phyloP scores from a whole-genome alignment of 2,888 invertebrate species.

The Sarcophaga subvicina region DNA sequence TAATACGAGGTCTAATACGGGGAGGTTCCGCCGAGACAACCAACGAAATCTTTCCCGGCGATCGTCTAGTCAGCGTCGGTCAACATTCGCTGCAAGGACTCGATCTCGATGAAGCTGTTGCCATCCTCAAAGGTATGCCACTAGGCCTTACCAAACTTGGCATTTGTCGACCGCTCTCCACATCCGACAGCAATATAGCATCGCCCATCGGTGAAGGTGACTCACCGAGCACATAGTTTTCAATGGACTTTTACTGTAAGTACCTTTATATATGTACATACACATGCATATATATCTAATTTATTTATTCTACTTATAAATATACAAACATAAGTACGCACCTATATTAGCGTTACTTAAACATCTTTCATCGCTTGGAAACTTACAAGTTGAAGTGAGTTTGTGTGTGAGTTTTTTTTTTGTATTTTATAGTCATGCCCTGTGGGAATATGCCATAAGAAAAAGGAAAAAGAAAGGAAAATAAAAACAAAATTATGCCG shows the following conservation, averaged over 20 bases:
- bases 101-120: constrained; percentile 96
- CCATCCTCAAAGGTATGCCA: constrained; percentile 96
- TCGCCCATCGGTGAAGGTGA: constrained; percentile 77
- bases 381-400: too few relatives aligned
- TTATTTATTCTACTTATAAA: constrained; percentile 11
- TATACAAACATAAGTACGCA: constrained; percentile 29
- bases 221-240: constrained; percentile 81
- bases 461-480: too few relatives aligned
- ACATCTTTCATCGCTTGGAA: too few relatives aligned
- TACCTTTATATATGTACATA: constrained; percentile 67
- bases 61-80: constrained; percentile 95
- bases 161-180: constrained; percentile 89
- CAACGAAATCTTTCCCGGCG: constrained; percentile 97
- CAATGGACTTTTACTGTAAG: constrained; percentile 76
- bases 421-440: too few relatives aligned
- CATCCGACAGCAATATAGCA: constrained; percentile 81
- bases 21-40: constrained; percentile 98
- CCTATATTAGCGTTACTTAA: too few relatives aligned
- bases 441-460: too few relatives aligned
- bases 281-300: constrained; percentile 57
- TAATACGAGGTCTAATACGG: constrained; percentile 97
- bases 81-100: constrained; percentile 94
- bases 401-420: too few relatives aligned
- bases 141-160: constrained; percentile 95
- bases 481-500: not conserved